Base-by-base conservation (phyloP, 2,797 vertebrate genomes). In the Smutsia gigantea region DNA sequence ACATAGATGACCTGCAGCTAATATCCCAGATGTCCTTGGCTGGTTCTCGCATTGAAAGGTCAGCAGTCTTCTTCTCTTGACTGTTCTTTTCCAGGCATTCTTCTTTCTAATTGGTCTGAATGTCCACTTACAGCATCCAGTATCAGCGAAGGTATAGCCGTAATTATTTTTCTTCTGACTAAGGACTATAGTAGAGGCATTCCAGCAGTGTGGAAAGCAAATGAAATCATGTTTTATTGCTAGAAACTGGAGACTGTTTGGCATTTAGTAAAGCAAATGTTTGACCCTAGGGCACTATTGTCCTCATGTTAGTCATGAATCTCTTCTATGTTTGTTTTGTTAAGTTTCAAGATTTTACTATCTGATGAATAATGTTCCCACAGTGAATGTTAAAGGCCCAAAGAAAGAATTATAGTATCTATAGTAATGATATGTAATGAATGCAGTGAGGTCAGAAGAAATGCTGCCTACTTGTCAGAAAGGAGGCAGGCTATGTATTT, bases 221-320 rank as follows among this genome's bases (percentile, higher is more conserved):
- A 96, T 87, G 94, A 95, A 97, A 96, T 97, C 86, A 90, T 96
- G 79, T 93, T 97, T 95, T 92, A 96, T 90, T 81, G 61, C 94
- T 87, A n/a, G 86, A 90, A 87, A 95, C 69, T 95, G 66, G 82
- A 86, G 92, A 68, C 77, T 68, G n/a, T 57, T 96, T 95, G 91
- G 79, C 90, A 97, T 81, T 97, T 87, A 81, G 55, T 77, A 94
- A 95, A 97, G 93, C 82, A 97, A 94, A 89, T 95, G 94, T 96
- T 93, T 97, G 96, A 97, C 93, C 96, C 55, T 72, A 90, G 96
- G 95, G 86, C 86, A 96, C 69, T 78, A 31, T 86, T 96, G 55
- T 94, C 71, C 68, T 59, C 53, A 12, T 79, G 55, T 83, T 93
- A 86, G n/a, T 91, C 77, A 77, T 57, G 64, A 94, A 95, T 93